Conservation (phyloP, 1,140 invertebrate species). For the Calephelis nemesis region DNA sequence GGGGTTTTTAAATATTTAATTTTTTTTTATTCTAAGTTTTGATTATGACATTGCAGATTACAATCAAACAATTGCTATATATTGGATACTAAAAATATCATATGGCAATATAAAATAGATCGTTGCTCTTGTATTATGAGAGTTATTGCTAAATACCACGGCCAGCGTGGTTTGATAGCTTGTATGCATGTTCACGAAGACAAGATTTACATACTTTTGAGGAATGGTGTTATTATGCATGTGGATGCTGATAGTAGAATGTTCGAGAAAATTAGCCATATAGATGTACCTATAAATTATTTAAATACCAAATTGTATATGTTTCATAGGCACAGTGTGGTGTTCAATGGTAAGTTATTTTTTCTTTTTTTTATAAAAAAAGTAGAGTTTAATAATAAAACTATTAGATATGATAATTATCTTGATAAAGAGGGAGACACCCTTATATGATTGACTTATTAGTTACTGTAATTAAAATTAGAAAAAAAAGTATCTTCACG, state of each 20-base stretch:
- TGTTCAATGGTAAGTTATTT: slow-evolving; percentile 29
- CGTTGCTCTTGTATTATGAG: slow-evolving; percentile 16
- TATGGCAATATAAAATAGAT: slow-evolving; percentile 24
- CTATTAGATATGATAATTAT: too few species aligned
- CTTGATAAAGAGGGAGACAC: too few species aligned
- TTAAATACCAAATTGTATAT: slow-evolving; percentile 19
- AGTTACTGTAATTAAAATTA: too few species aligned
- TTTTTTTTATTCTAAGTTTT: too few species aligned
- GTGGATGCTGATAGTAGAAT: slow-evolving; percentile 22
- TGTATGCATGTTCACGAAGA: slow-evolving; percentile 27
- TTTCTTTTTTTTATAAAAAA: neutral
- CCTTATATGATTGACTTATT: too few species aligned
- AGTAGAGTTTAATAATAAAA: too few species aligned
- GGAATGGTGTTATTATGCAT: slow-evolving; percentile 24
- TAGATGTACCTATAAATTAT: slow-evolving; percentile 18
- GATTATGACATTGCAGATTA: slow-evolving; percentile 29
- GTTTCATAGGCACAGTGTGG: slow-evolving; percentile 30
- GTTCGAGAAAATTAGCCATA: slow-evolving; percentile 22
- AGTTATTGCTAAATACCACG: slow-evolving; percentile 26
- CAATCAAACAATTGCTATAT: slow-evolving; percentile 30
- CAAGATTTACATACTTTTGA: slow-evolving; percentile 33
- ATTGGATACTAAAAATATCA: slow-evolving; percentile 26
- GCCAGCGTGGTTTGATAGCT: slow-evolving; percentile 12
- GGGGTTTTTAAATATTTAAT: too few species aligned
- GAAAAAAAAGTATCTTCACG: too few species aligned